Base-by-base conservation (phyloP, 1,140 invertebrate species). In the Drosophila novamexicana region DNA sequence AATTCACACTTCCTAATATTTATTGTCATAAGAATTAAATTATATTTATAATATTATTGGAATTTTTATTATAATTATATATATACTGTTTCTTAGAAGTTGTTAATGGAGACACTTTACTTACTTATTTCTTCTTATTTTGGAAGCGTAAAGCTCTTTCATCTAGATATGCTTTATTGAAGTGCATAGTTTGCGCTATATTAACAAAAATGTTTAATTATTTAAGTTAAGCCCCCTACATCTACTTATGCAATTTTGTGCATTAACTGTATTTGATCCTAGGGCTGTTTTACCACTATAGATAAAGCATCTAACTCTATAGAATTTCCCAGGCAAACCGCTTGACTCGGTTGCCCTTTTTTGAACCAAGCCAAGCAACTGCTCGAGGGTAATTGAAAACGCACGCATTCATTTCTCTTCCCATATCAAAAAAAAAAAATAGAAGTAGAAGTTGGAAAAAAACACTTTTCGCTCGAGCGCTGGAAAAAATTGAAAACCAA, bases 371-470 rank as follows among this genome's bases (percentile, higher is more conserved):
- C 16, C 12, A 49, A 69, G 58, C 40, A 36, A 77, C 16, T 63
- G 52, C 79, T 74, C 61, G 45, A 75, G 82, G 83, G 79, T 81
- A 83, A 88, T 86, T 88, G 83, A 86, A 88, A 88, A 77, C 83
- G 74, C 76, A 69, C 64, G 66, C 74, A 75, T 73, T 56, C 59
- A 53, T 69, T 58, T 47, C 64, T 57, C 18, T 62, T 22, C 34
- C 49, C 22, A 16, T 45, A 67, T 40, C 53, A 45, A 45, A 29
- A 42, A 29, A 34, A 44, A 16, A 58, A 16, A 37, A 39, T 22
- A 39, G 3, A 10, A 7, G 22, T 29, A 32, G 34, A 39, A 47
- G 16, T 32, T 57, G 34, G 36, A 32, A 58, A 49, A 62, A 73
- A 65, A 69, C 71, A 62, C 61, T 71, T 65, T 71, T 71, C 62